Percentiles rank a stretch among this genome's conserved stretches.
These are phyloP conservation scores for Forficula auricularia DNA, from an alignment of 1,140 invertebrate species.

Conservation along the genomic window DNA sequence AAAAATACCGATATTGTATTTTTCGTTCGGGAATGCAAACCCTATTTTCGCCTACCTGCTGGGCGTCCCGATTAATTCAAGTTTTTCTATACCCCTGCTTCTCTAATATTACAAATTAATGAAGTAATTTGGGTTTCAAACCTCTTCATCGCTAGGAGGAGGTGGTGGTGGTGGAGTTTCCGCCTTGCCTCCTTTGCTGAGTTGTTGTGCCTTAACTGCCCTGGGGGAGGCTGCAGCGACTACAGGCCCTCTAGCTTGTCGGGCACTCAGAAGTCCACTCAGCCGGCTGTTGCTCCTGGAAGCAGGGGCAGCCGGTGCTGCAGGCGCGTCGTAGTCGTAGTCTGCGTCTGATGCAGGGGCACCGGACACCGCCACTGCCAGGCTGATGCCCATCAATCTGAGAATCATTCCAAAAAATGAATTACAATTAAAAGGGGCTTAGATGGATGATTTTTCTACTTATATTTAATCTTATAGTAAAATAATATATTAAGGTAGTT, in stretches of 20 bases:
- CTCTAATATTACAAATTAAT: too few relatives aligned
- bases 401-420: conserved; percentile 5
- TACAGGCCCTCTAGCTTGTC: conserved; percentile 3
- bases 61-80: too few relatives aligned
- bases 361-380: conserved; percentile 17
- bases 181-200: conserved; percentile 1
- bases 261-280: conserved; percentile 17
- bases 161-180: background rate
- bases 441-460: too few relatives aligned
- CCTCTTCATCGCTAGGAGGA: background rate
- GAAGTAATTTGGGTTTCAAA: background rate
- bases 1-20: too few relatives aligned
- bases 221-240: conserved; percentile 13
- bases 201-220: conserved; percentile 17
- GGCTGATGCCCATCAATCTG: conserved; percentile 19
- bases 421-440: too few relatives aligned
- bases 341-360: conserved; percentile 23
- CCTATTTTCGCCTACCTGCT: too few relatives aligned
- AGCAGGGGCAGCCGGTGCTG: conserved; percentile 18
- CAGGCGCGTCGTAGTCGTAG: conserved; percentile 18
- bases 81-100: too few relatives aligned
- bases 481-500: too few relatives aligned
- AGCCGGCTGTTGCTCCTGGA: conserved; percentile 16
- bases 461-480: too few relatives aligned
- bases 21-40: too few relatives aligned